Base-by-base conservation (phyloP, 2,888 invertebrate genomes). In the Lithophane semibrunnea region DNA sequence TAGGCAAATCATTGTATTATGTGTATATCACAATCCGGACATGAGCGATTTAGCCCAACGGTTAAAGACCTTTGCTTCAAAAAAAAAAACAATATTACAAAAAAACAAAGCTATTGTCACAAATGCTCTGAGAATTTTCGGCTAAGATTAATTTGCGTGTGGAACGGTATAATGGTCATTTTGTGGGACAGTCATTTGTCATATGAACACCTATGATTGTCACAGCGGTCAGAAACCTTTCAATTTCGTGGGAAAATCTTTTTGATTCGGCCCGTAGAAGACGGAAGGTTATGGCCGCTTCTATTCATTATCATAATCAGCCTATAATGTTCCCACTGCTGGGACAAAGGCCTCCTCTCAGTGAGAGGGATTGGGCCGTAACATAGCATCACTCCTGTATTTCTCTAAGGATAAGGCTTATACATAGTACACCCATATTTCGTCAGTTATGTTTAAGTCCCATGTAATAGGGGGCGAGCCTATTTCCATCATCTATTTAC, bases 31-130 rank as follows among this genome's bases (percentile, higher is more conserved):
- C 80, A 82, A 81, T 88, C 89, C 94, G 94, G 93, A 94, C 93
- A 91, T 91, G 79, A 87, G 89, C 91, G 89, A 94, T 94, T 93
- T 92, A 84, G 88, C 84, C 77, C 79, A 80, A 74, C 91, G 94
- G 94, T 94, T 92, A 94, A 93, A 93, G 93, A 94, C 94, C 94
- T 90, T 90, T 78, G 88, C 89, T 61, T 70, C 73, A 56, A 64
- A 56, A 84, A 82, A 37, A 3, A 83, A 76, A 65, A 73, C 68
- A 77, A 77, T 67, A 61, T 44, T 12, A 54, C 74, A 52, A 67
- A 86, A 85, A 75, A 58, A 71, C 75, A 77, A 75, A 37, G 44
- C 80, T 63, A 83, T 88, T 88, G 88, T 88, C 87, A 87, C 76
- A 82, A 82, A 73, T 79, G 54, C 70, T 80, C 79, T 88, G 84